Base-by-base conservation (phyloP, 64 coral and sea anemone species). In the Catalaphyllia jardinei region DNA sequence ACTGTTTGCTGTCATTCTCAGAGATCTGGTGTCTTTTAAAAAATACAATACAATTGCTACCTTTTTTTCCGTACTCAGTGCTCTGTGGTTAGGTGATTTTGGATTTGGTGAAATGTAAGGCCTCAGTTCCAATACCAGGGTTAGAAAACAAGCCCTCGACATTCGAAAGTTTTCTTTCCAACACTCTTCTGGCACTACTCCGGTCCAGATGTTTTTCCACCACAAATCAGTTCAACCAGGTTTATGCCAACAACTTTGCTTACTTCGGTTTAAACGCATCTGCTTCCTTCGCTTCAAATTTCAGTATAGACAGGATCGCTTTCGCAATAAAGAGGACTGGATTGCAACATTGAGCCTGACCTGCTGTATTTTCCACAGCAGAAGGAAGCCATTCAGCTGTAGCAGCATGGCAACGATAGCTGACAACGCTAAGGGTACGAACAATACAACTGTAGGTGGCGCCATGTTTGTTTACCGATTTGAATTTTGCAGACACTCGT, bases 401-500 rank as follows among this genome's bases (percentile, higher is more conserved):
- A 86, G 18, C 72, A 60, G 75, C 75, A 72, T 64, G 73, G 69
- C 52, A 59, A 87, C 52, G 75, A 87, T 38, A 42, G 86, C 29
- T 59, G 86, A 72, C 69, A 87, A 87, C 60, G 86, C 86, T 60
- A 57, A n/a, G 25, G 18, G 55, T 27, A 22, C 86, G 74, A 87
- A 74, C 60, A 29, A 75, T 55, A 75, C 14, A 22, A 78, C 46
- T 78, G 52, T 78, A 46, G 46, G 76, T 78, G 86, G 71, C 71
- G 86, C 86, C 86, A 87, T 87, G 69, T 87, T 87, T 74, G 86
- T 87, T 87, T 87, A 75, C 49, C 59, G 57, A 75, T 30, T 87
- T 67, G 25, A 86, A 65, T 84, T 35, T 75, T 15, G 73, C 35
- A 15, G 8, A 72, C 27, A 86, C 71, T 65, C 5, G 39, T 86